Evolutionary conservation across 2,888 invertebrate genomes (phyloP).

Genomic region (Drosophila austrosaltans): DNA sequence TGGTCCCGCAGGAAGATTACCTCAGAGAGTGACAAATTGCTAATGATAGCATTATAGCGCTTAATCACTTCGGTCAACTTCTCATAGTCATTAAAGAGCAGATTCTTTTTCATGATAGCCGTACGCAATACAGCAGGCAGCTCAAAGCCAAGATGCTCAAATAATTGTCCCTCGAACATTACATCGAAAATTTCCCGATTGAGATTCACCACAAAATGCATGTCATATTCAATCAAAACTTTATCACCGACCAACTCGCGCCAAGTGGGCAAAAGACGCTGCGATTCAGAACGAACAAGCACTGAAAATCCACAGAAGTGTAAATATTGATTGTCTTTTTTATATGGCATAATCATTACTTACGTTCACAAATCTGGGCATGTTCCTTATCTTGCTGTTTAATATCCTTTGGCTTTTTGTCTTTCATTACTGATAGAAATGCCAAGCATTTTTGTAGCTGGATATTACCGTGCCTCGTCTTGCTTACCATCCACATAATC

Average conservation of each 20-base stretch:
- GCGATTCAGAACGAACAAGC: constrained; percentile 74
- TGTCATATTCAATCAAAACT: constrained; percentile 87
- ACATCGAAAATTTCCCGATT: constrained; percentile 86
- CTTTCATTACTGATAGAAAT: constrained; percentile 63
- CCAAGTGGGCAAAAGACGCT: constrained; percentile 85
- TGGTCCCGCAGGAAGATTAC: constrained; percentile 88
- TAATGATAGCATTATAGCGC: constrained; percentile 87
- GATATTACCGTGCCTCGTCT: constrained; percentile 64
- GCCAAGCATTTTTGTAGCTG: constrained; percentile 71
- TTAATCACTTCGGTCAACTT: constrained; percentile 86
- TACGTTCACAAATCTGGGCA: constrained; percentile 80
- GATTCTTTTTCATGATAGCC: constrained; percentile 84
- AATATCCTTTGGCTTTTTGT: constrained; percentile 68
- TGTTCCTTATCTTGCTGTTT: constrained; percentile 63
- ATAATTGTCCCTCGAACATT: constrained; percentile 89
- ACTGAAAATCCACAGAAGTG: constrained; percentile 62
- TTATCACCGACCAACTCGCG: constrained; percentile 88
- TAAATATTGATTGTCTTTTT: neutral
- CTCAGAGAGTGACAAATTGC: constrained; percentile 89
- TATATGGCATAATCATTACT: constrained; percentile 39
- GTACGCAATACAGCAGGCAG: constrained; percentile 85
- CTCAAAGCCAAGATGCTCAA: constrained; percentile 88
- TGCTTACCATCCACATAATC: constrained; percentile 81
- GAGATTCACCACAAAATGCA: constrained; percentile 88
- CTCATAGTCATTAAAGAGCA: constrained; percentile 87